These are phyloP conservation scores for Ferdinandea cuprea DNA, from an alignment of 2,888 invertebrate genomes.

Conservation along the genomic window DNA sequence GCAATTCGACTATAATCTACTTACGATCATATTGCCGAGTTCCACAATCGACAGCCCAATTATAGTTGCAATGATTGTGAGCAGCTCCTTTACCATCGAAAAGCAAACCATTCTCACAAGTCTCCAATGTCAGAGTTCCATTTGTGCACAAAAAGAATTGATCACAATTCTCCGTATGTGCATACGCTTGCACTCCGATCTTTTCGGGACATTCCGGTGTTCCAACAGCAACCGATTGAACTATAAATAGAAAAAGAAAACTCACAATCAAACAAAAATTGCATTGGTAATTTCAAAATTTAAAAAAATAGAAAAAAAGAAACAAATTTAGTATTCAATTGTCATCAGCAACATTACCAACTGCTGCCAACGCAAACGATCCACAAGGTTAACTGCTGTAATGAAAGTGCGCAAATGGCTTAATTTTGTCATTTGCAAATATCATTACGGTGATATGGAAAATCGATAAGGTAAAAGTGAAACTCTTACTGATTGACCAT, in stretches of 20 bases:
- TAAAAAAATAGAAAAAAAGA: too few relatives aligned
- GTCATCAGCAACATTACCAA: conserved; percentile 2
- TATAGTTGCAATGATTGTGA: conserved; percentile 96
- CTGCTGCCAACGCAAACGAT: conserved; percentile 7
- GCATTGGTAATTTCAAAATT: conserved; percentile 28
- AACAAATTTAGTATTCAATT: conserved; percentile 42
- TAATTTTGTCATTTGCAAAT: conserved; percentile 44
- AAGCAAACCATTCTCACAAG: conserved; percentile 95
- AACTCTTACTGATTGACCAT: conserved; percentile 44
- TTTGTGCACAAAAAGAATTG: conserved; percentile 96
- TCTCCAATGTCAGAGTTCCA: conserved; percentile 94
- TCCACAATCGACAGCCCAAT: conserved; percentile 96
- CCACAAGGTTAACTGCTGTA: conserved; percentile 35
- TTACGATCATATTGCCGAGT: conserved; percentile 91
- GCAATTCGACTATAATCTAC: conserved; percentile 80
- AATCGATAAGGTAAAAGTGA: conserved; percentile 58
- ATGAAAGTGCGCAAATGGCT: conserved; percentile 40
- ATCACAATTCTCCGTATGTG: conserved; percentile 94
- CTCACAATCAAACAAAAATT: conserved; percentile 15
- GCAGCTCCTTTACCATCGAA: conserved; percentile 95
- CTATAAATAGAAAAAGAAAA: conserved; percentile 83
- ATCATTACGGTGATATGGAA: conserved; percentile 40
- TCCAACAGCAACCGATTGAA: conserved; percentile 86
- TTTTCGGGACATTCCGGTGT: conserved; percentile 92
- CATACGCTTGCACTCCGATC: conserved; percentile 91